phyloP scores from a whole-genome alignment of 1,140 invertebrate species.

The Nephila pilipes region DNA sequence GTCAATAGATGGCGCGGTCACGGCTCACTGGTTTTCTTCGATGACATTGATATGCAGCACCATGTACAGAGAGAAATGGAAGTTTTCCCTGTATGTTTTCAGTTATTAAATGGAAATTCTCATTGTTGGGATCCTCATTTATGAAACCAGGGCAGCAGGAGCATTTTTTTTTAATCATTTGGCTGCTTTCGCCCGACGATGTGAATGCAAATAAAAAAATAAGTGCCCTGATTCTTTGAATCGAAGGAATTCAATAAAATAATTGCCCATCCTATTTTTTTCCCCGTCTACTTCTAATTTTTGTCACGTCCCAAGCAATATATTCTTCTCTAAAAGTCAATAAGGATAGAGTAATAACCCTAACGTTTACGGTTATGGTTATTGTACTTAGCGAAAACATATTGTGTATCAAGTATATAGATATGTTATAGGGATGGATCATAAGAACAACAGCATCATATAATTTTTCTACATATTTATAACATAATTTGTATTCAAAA shows the following conservation, averaged over 20 bases:
- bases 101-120: slow-evolving; percentile 70
- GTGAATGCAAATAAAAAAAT: slow-evolving; percentile 42
- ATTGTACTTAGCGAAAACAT: neutral
- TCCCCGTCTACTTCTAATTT: slow-evolving; percentile 5
- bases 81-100: slow-evolving; percentile 59
- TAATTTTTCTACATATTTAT: neutral
- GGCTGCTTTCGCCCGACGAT: neutral
- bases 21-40: slow-evolving; percentile 29
- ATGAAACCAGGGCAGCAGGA: slow-evolving; percentile 28
- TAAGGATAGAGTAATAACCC: slow-evolving; percentile 13
- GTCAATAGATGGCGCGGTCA: slow-evolving; percentile 63
- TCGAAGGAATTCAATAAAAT: slow-evolving; percentile 60
- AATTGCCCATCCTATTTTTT: slow-evolving; percentile 22
- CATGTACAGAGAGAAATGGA: slow-evolving; percentile 49
- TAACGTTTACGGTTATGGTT: slow-evolving; percentile 37
- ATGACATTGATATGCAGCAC: slow-evolving; percentile 57
- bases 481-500: neutral
- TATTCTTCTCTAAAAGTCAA: slow-evolving; percentile 14
- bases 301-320: slow-evolving; percentile 9
- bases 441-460: neutral
- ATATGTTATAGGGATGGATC: neutral
- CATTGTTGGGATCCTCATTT: slow-evolving; percentile 64
- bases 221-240: slow-evolving; percentile 24
- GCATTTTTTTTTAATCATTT: slow-evolving; percentile 44
- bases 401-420: neutral